Base-by-base conservation (phyloP, 2,888 invertebrate genomes). In the Drosophila quasianomalipes region DNA sequence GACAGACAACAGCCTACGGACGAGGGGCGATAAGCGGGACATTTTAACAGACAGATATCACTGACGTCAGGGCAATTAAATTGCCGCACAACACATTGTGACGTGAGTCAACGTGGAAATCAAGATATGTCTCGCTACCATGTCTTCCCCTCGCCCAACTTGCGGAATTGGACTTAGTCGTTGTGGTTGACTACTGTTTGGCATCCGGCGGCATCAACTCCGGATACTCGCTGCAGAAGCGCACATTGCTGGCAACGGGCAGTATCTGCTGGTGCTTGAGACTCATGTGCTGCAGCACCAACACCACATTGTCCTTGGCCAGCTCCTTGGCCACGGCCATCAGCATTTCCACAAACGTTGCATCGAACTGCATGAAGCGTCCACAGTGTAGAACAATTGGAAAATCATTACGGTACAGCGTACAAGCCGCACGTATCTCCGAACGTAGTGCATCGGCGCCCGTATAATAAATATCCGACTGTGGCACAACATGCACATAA, bases 381-480 rank as follows among this genome's bases (percentile, higher is more conserved):
- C 91, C 89, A 84, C 96, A 96, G 92, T 97, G 96, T 1, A 97
- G 89, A 1, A 95, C 94, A 30, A 96, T 90, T 0, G 95, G 95
- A 16, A 94, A 93, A 33, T 92, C 92, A 79, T 93, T 92, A 71
- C 92, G 92, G n/a, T 93, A 94, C 37, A 94, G 89, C 54, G 92
- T 76, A 39, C 94, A 95, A 12, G 95, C 94, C 59, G 94, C 93
- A 41, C 92, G 92, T 60, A 96, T 93, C 83, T 94, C 94, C 55
- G 94, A 94, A 10, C 95, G 94, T 51, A 97, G 92, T 79, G 94
- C 95, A 92, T 96, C 96, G 4, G 96, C 95, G 57, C 96, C 96
- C 35, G 97, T 95, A 93, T 96, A 97, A 90, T 95, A 95, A 60
- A 97, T 93, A 59, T 96, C 96, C 59, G 95, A 93, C 78, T 95